Conservation (phyloP, 2,888 invertebrate species). For the Cabera pusaria region DNA sequence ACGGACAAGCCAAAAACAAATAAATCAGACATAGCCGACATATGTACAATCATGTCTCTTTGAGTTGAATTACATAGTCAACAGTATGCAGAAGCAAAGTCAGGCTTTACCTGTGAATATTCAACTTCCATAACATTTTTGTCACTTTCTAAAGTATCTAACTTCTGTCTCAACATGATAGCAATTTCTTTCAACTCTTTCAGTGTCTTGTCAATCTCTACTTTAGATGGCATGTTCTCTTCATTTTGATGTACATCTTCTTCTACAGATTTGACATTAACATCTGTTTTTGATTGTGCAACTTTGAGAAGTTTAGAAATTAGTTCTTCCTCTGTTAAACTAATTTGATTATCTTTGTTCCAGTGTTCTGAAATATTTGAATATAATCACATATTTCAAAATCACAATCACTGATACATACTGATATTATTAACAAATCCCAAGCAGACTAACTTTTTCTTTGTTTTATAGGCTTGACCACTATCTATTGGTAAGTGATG, state of each 20-base stretch:
- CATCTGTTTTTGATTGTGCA: conserved; percentile 39
- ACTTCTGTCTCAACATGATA: conserved; percentile 63
- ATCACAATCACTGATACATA: too few species aligned
- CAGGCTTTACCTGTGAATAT: conserved; percentile 59
- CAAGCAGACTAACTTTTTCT: too few species aligned
- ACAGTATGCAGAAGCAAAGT: too few species aligned
- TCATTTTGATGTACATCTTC: conserved; percentile 22
- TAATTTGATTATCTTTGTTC: not conserved
- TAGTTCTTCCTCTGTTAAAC: conserved; percentile 39
- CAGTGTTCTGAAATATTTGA: conserved; percentile 13
- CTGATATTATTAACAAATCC: too few species aligned
- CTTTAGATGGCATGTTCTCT: conserved; percentile 29
- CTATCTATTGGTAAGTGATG: too few species aligned
- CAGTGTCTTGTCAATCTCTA: conserved; percentile 51
- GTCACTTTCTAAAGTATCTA: conserved; percentile 67
- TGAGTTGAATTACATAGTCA: too few species aligned
- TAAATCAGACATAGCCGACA: too few species aligned
- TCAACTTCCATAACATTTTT: conserved; percentile 71
- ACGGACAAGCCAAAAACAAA: too few species aligned
- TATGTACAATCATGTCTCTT: too few species aligned
- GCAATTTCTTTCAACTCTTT: conserved; percentile 71
- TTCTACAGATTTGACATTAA: conserved; percentile 16
- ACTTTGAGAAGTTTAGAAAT: conserved; percentile 46
- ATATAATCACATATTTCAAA: too few species aligned
- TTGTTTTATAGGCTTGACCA: too few species aligned